Conservation (phyloP, 2,888 invertebrate genomes). For the Urechis unicinctus region DNA sequence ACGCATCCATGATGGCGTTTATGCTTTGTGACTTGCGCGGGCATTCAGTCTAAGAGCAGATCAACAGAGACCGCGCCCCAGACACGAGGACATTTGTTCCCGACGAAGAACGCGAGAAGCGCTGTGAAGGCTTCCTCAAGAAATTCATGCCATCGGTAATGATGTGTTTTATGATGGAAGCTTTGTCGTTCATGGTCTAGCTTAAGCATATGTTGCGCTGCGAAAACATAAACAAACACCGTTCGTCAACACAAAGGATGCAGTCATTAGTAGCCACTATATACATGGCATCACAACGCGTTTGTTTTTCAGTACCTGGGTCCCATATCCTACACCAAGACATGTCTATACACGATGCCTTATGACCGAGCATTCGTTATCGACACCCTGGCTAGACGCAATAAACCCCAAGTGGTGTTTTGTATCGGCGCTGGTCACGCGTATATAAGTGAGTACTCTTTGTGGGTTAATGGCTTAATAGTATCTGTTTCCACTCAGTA, state of each 20-base stretch:
- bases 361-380: slow-evolving; percentile 42
- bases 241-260: not conserved
- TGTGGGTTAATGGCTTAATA: not conserved
- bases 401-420: slow-evolving; percentile 35
- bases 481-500: too few species aligned
- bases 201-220: not conserved
- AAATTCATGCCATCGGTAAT: slow-evolving; percentile 33
- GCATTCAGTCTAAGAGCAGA: too few species aligned
- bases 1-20: too few species aligned
- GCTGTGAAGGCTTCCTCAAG: slow-evolving; percentile 27
- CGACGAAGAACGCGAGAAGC: slow-evolving; percentile 31
- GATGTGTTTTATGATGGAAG: not conserved
- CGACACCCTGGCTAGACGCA: slow-evolving; percentile 31
- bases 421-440: slow-evolving; percentile 45
- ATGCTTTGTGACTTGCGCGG: too few species aligned
- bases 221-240: not conserved
- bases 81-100: slow-evolving; percentile 37
- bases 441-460: slow-evolving; percentile 33
- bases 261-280: not conserved
- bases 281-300: not conserved
- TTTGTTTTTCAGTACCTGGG: slow-evolving; percentile 31
- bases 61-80: too few species aligned
- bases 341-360: slow-evolving; percentile 46
- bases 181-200: not conserved
- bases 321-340: slow-evolving; percentile 38